A percentile compares a stretch with the other conserved stretches of the same genome.
These are phyloP conservation scores for Formicarius rufipectus DNA, from an alignment of 2,113 vertebrate species.

Conservation along the genomic window DNA sequence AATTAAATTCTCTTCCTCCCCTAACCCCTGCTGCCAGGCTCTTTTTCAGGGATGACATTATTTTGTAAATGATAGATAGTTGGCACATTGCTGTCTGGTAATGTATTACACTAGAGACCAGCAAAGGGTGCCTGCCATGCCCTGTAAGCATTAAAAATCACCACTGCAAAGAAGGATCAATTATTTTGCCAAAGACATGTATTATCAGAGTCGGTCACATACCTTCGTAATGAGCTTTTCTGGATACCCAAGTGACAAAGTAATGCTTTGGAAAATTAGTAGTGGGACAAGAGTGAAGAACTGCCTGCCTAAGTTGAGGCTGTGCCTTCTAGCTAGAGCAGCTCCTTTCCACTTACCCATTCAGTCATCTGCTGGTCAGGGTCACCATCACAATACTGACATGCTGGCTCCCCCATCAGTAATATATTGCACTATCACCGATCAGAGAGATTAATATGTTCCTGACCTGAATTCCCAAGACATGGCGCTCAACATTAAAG, in stretches of 20 bases:
- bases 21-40: background rate
- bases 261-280: constrained; percentile 63
- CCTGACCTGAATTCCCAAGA: constrained; percentile 37
- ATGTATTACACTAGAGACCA: constrained; percentile 7
- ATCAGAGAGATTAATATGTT: constrained; percentile 25
- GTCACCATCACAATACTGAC: constrained; percentile 30
- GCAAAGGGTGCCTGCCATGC: constrained; percentile 40
- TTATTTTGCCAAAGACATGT: constrained; percentile 64
- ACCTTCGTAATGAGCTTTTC: constrained; percentile 63
- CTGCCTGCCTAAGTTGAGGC: constrained; percentile 40
- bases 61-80: constrained; percentile 46
- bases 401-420: constrained; percentile 15
- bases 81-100: constrained; percentile 25
- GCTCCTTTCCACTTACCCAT: constrained; percentile 10
- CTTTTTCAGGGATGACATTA: constrained; percentile 49
- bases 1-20: constrained; percentile 36
- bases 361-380: constrained; percentile 68
- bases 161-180: constrained; percentile 54
- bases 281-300: constrained; percentile 47
- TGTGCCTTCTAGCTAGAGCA: constrained; percentile 23
- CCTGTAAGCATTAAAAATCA: constrained; percentile 52
- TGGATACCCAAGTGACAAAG: constrained; percentile 30
- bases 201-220: constrained; percentile 66
- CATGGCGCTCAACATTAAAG: constrained; percentile 1
- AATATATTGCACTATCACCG: constrained; percentile 55